Evolutionary conservation across 2,113 vertebrate genomes (phyloP), one percentile per base, ranked within the genome.

Genomic region (Ciconia stormi): DNA sequence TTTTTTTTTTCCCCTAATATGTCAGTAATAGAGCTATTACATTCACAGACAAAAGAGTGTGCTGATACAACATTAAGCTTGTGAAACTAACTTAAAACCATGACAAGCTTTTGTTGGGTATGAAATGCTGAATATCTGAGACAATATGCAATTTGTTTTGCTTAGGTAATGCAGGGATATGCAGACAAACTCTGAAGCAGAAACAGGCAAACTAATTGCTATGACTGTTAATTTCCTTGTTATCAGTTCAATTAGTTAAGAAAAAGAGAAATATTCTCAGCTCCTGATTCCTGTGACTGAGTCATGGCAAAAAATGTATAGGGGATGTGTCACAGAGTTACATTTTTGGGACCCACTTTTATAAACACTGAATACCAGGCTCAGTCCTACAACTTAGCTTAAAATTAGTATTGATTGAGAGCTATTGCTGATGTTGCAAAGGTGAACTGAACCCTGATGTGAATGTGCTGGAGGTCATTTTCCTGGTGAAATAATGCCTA

Each of bases 21-120:
- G 49, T 69, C 40, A 71, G 49, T 85, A 84, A 63, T 59, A 89
- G 27, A 61, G 38, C n/a, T 90, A 71, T 81, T 95, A 71, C 32
- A 40, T 46, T 81, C 47, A 62, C 17, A 78, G 46, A 86, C 56
- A 82, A 92, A 93, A 86, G n/a, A 69, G 10, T 50, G 50, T 89
- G 53, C 34, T 74, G 62, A 61, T 71, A 69, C 50, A 94, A 92
- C 9, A 58, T 76, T n/a, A 40, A 67, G 16, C 15, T 62, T 85
- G 47, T 34, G 13, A 81, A 94, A 66, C 34, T 69, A 70, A 76
- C 82, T 79, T 56, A 82, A 94, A 92, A 83, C 10, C 36, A 42
- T 69, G 7, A 21, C 13, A 83, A 78, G 70, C 22, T 74, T 91
- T 87, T 89, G 30, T 66, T 87, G 30, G 13, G 13, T 53, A 62